These are phyloP conservation scores for Cryptotermes secundus DNA, from an alignment of 1,140 invertebrate species.

Conservation along the genomic window DNA sequence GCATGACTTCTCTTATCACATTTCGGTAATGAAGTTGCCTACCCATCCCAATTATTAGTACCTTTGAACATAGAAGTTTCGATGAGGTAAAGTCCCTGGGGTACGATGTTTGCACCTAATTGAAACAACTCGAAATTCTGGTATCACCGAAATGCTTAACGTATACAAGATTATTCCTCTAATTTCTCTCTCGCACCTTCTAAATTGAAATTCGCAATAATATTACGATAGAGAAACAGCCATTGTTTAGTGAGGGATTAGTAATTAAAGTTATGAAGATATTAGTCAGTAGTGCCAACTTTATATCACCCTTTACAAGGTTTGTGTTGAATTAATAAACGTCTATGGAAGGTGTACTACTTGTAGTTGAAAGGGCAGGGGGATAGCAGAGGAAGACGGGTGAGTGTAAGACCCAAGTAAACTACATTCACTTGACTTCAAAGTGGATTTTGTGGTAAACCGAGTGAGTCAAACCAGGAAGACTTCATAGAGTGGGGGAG, in stretches of 20 bases:
- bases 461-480: slow-evolving; percentile 17
- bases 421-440: slow-evolving; percentile 19
- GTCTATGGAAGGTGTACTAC: slow-evolving; percentile 6
- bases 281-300: not conserved
- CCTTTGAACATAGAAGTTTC: not conserved
- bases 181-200: not conserved
- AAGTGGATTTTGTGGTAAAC: slow-evolving; percentile 19
- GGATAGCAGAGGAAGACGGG: not conserved
- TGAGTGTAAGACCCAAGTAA: not conserved
- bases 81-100: not conserved
- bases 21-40: not conserved
- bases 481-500: not conserved
- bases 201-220: slow-evolving; percentile 14
- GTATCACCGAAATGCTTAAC: not conserved
- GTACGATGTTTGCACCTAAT: not conserved
- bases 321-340: slow-evolving; percentile 11
- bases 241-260: slow-evolving; percentile 4
- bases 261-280: not conserved
- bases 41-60: not conserved
- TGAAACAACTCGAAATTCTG: not conserved
- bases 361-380: not conserved
- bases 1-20: not conserved
- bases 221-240: not conserved
- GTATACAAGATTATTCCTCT: slow-evolving; percentile 3
- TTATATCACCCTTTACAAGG: not conserved